Conservation (phyloP, 2,888 invertebrate genomes). For the Campoletis raptor region DNA sequence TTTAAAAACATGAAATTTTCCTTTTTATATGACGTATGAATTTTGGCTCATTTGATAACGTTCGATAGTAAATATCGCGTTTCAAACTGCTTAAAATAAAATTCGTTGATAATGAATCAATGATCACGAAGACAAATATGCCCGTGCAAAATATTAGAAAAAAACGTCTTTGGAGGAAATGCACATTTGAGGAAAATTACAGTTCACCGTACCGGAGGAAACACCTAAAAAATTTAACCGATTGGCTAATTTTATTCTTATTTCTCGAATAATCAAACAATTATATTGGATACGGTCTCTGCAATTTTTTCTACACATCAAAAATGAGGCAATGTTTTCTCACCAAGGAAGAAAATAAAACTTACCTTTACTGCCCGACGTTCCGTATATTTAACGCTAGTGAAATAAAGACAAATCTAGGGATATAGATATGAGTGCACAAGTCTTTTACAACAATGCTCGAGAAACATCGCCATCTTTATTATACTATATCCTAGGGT, state of each 20-base stretch:
- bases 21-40: background rate
- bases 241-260: background rate
- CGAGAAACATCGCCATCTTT: slow-evolving; percentile 19
- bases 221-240: background rate
- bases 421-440: background rate
- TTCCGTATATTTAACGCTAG: background rate
- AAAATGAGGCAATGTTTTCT: background rate
- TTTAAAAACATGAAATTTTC: background rate
- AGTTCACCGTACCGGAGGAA: background rate
- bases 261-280: background rate
- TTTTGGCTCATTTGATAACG: background rate
- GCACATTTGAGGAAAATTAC: background rate
- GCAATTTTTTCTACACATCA: background rate
- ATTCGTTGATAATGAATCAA: background rate
- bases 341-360: background rate
- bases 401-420: background rate
- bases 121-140: background rate
- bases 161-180: background rate
- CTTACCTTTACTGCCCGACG: background rate
- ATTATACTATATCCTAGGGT: background rate
- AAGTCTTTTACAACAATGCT: slow-evolving; percentile 18
- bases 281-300: background rate
- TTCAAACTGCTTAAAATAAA: background rate
- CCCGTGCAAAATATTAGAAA: background rate
- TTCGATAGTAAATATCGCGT: background rate